Evolutionary conservation across 2,113 vertebrate species (phyloP).

Genomic region (Semicossyphus pulcher): DNA sequence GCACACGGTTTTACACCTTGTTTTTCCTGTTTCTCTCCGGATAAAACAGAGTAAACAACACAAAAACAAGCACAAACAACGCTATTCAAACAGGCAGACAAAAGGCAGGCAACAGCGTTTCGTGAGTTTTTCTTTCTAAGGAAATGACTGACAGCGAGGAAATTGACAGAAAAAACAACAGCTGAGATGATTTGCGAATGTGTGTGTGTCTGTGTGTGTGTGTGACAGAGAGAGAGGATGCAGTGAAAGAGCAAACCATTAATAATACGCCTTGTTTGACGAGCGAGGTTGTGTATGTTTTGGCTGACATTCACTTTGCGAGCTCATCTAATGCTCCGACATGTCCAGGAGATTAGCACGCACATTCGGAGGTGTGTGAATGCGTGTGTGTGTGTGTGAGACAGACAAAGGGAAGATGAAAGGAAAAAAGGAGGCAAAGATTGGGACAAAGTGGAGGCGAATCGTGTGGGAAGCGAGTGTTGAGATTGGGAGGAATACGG

Average conservation of each 20-base stretch:
- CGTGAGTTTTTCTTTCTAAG: background rate
- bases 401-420: slow-evolving; percentile 11
- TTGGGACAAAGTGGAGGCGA: slow-evolving; percentile 19
- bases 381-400: slow-evolving; percentile 7
- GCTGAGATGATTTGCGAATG: background rate
- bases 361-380: slow-evolving; percentile 17
- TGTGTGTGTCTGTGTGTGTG: background rate
- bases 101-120: background rate
- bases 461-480: background rate
- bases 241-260: slow-evolving; percentile 33
- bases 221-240: slow-evolving; percentile 14
- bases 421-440: slow-evolving; percentile 22
- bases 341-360: slow-evolving; percentile 49
- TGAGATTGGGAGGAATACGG: slow-evolving; percentile 17
- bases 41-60: slow-evolving; percentile 15
- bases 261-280: slow-evolving; percentile 40
- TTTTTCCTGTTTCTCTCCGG: background rate
- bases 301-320: slow-evolving; percentile 55
- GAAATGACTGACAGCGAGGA: slow-evolving; percentile 13
- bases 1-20: background rate
- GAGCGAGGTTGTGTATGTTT: slow-evolving; percentile 36
- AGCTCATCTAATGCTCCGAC: slow-evolving; percentile 55
- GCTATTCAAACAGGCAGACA: slow-evolving; percentile 7
- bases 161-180: slow-evolving; percentile 15
- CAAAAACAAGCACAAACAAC: slow-evolving; percentile 1